Base-by-base conservation (phyloP, 2,797 vertebrate genomes). In the Mionectes olivaceus region DNA sequence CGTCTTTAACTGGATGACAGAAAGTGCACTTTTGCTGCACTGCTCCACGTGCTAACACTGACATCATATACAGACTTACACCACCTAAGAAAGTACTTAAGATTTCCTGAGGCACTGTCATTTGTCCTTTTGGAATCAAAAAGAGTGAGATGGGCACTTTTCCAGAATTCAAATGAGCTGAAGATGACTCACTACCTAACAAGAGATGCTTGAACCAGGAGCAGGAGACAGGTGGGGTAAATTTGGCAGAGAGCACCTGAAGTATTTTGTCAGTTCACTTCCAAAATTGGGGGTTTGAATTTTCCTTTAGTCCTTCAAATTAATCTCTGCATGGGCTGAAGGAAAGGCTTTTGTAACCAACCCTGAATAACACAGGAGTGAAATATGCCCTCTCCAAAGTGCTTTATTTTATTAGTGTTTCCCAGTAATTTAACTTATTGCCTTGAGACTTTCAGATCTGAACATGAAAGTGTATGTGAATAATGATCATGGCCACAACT, bases 121-220 rank as follows among this genome's bases (percentile, higher is more conserved):
- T 73, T 82, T 73, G 32, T 89, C 19, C 32, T 87, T 84, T 3
- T 50, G 39, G 9, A 89, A 76, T 61, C 35, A 87, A 43, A 63
- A n/a, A 57, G 37, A 71, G 8, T 49, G 23, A 74, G 27, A 69
- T 0, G 3, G 84, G 52, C 64, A 83, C 8, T 5, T 44, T 65
- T 93, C 85, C 90, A 83, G 64, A 71, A 80, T 41, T 55, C 76
- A 89, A 61, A 74, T 61, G 22, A 92, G 56, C 44, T 79, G 63
- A 82, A 82, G 50, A 32, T 78, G 59, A 85, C 47, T 76, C 68
- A 85, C 13, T 28, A 39, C n/a, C 18, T 50, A 53, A 60, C 23
- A 47, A 30, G 55, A 82, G 44, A 13, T 76, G 19, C 74, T 71
- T 79, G 47, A 64, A 59, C 1, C 6, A 73, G 33, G 33, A 50